Evolutionary conservation across 2,797 vertebrate species (phyloP), one percentile per base, ranked within the genome.

Genomic region (Catharus ustulatus): DNA sequence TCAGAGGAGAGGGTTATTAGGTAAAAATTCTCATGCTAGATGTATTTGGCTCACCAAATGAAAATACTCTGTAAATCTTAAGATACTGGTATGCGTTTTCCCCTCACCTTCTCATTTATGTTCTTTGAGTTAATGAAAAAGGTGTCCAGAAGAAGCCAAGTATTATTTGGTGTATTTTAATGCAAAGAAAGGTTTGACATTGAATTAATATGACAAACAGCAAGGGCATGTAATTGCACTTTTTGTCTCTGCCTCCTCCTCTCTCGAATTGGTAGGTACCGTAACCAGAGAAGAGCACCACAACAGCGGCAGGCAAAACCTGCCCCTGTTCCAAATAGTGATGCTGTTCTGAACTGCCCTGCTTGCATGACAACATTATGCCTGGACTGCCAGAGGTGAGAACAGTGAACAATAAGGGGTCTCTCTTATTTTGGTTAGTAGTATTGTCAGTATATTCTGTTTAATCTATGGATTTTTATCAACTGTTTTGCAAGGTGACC

Each of bases 341-440:
- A 99, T 61, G 99, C 99, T 32, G 93, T 99, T 62, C 98, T 99
- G 81, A 99, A 99, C 95, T 99, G 99, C 90, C 99, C 99, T 20
- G 98, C 99, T 49, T 99, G 99, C 95, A 99, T 99, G 99, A 99
- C 98, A 6, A 99, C 99, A 0, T 97, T 99, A 13, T 99, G 99
- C 91, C 98, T 99, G 91, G 99, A 99, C 96, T 99, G 99, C 84
- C 99, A 99, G 96, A 99, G 99, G 99, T 99, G 96, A 98, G 5
- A 54, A 21, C 40, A 42, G 29, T 66, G 38, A 91, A 71, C 22
- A 48, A 6, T 30, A 51, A 45, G 9, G 23, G 9, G 21, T 68
- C 15, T 72, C 68, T 34, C 12, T 57, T 30, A 40, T 55, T 69
- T 43, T 5, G 1, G 20, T 46, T 63, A 34, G 10, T 46, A 22